These are phyloP conservation scores for Apocheima hispidaria DNA, from an alignment of 2,888 invertebrate species.

Conservation along the genomic window DNA sequence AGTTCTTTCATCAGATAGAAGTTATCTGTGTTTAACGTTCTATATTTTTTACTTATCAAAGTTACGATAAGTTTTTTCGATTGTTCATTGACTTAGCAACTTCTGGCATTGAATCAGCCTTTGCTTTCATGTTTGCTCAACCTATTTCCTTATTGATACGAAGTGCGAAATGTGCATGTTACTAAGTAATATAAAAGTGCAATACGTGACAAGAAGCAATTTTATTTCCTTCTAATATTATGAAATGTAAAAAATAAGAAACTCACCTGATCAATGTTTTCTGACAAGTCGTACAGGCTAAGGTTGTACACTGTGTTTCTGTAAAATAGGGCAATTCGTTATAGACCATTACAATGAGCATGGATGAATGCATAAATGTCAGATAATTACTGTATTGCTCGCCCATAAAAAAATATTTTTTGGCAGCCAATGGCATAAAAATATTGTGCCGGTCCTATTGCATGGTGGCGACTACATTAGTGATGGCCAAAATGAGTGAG, in stretches of 20 bases:
- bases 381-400: no score
- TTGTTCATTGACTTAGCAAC: slow-evolving; percentile 26
- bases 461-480: no score
- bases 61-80: slow-evolving; percentile 35
- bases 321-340: slow-evolving; percentile 65
- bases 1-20: slow-evolving; percentile 46
- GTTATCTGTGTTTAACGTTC: slow-evolving; percentile 29
- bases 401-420: no score
- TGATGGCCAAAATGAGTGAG: no score
- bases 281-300: slow-evolving; percentile 93
- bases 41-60: slow-evolving; percentile 42
- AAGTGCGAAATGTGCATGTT: slow-evolving; percentile 35
- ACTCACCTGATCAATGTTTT: slow-evolving; percentile 90
- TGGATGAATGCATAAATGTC: not conserved
- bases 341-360: not conserved
- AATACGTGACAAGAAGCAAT: slow-evolving; percentile 29
- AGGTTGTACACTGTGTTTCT: slow-evolving; percentile 97
- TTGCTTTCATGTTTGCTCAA: slow-evolving; percentile 31
- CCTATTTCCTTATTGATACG: slow-evolving; percentile 35
- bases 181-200: slow-evolving; percentile 20
- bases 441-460: no score
- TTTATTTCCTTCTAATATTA: slow-evolving; percentile 22
- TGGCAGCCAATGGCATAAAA: not conserved
- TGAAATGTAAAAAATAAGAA: not conserved
- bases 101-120: slow-evolving; percentile 30